Base-by-base conservation (phyloP, 2,113 vertebrate species). In the Eretmochelys imbricata region DNA sequence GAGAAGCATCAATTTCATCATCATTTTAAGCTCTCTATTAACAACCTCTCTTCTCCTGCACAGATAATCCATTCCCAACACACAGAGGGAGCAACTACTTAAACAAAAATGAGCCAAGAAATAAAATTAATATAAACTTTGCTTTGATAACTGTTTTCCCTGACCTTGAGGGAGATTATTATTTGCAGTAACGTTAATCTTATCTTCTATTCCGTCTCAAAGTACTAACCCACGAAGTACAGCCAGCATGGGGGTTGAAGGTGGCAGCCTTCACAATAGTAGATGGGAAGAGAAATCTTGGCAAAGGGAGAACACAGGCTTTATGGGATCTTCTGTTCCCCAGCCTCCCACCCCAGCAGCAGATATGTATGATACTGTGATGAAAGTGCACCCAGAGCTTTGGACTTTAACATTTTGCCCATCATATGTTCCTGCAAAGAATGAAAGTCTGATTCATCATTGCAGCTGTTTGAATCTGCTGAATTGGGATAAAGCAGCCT, bases 281-380 rank as follows among this genome's bases (percentile, higher is more conserved):
- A 76, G 59, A 51, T 48, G 82, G 76, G 62, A 48, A 53, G 54
- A 76, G 82, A 48, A 57, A 57, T 35, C 51, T 2, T 72, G n/a
- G 65, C 65, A 38, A 72, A 13, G 50, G 27, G 76, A 75, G 20
- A 0, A 0, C 3, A 20, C 6, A 0, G 54, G 19, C 10, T 50
- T 57, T 8, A 10, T 14, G 31, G 50, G 12, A 82, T 57, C 42
- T 46, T 72, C 50, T 8, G 42, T 13, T 20, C 19, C 54, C 24
- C 6, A 1, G 9, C 24, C 10, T 57, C 55, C 55, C 10, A 27
- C 55, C 55, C 25, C 55, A 27, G 0, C 5, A 17, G 69, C 6
- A 54, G 54, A 38, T 17, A 7, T 0, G 0, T 35, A 8, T 14
- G 49, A 42, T 54, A 12, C 24, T 20, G 57, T 35, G 31, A 31